A percentile compares a stretch with the other conserved stretches of the same genome.
phyloP scores from a whole-genome alignment of 23 tunicate species.

The Botrylloides violaceus region DNA sequence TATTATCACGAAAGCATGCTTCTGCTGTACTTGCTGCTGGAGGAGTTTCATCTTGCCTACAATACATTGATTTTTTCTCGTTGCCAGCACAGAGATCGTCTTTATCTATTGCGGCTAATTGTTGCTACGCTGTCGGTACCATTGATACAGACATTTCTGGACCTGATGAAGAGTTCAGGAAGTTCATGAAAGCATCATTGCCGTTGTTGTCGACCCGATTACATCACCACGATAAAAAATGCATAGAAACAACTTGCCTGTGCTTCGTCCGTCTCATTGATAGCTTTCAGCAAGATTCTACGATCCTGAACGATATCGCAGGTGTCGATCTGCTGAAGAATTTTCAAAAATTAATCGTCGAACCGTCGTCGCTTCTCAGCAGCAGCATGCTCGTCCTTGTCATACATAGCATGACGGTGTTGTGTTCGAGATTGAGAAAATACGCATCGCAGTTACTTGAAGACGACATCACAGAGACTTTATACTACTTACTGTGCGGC shows the following conservation, averaged over 20 bases:
- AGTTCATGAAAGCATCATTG: conserved; percentile 36
- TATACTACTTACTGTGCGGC: conserved; percentile 74
- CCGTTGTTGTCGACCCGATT: conserved; percentile 55
- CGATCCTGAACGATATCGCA: conserved; percentile 36
- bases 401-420: conserved; percentile 60
- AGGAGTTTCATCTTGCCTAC: conserved; percentile 70
- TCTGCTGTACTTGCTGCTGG: conserved; percentile 65
- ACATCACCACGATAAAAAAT: conserved; percentile 79
- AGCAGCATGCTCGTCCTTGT: conserved; percentile 91
- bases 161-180: conserved; percentile 46
- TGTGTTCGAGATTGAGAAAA: conserved; percentile 59
- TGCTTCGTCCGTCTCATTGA: conserved; percentile 84
- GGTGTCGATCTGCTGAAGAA: conserved; percentile 48
- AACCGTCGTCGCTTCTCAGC: conserved; percentile 62
- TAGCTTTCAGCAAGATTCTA: conserved; percentile 44
- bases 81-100: conserved; percentile 84
- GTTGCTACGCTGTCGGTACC: conserved; percentile 33
- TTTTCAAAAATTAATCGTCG: conserved; percentile 58
- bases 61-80: conserved; percentile 87
- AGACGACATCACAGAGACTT: conserved; percentile 80
- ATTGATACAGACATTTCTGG: background rate
- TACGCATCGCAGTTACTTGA: conserved; percentile 57
- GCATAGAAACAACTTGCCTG: conserved; percentile 75
- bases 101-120: conserved; percentile 80
- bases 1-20: conserved; percentile 78